Percentiles rank a stretch among this genome's conserved stretches.
Conservation (phyloP, 2,113 vertebrate genomes). For the Hemicordylus capensis region DNA sequence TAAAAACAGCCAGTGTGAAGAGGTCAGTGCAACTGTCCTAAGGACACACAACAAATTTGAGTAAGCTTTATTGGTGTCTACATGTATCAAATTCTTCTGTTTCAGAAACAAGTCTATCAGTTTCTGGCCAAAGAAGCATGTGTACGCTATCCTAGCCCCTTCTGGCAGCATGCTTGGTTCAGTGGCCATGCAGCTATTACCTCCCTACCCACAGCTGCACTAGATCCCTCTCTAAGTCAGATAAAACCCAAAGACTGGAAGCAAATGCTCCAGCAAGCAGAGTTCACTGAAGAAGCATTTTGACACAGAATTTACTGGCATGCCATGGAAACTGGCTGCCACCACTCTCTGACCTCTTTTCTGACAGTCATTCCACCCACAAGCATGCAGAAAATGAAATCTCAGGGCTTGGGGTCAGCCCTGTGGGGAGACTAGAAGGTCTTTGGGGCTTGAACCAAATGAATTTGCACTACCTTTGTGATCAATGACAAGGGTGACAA, state of each 20-base stretch:
- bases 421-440: conserved; percentile 4
- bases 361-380: conserved; percentile 24
- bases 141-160: conserved; percentile 18
- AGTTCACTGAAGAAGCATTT: conserved; percentile 31
- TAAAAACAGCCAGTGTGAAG: background rate
- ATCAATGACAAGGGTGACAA: conserved; percentile 1
- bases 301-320: conserved; percentile 29
- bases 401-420: background rate
- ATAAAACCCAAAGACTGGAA: conserved; percentile 16
- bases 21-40: background rate
- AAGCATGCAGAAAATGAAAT: conserved; percentile 19
- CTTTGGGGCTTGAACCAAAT: conserved; percentile 6
- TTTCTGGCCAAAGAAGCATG: conserved; percentile 7
- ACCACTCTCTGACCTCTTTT: conserved; percentile 35
- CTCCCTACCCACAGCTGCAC: conserved; percentile 32
- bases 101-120: background rate
- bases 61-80: background rate
- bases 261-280: conserved; percentile 12
- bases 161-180: conserved; percentile 35
- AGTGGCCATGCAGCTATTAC: conserved; percentile 20
- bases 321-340: conserved; percentile 33
- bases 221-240: conserved; percentile 24
- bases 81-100: background rate
- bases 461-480: background rate
- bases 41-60: background rate